phyloP scores from a whole-genome alignment of 2,797 vertebrate genomes.

The Streptopelia turtur region DNA sequence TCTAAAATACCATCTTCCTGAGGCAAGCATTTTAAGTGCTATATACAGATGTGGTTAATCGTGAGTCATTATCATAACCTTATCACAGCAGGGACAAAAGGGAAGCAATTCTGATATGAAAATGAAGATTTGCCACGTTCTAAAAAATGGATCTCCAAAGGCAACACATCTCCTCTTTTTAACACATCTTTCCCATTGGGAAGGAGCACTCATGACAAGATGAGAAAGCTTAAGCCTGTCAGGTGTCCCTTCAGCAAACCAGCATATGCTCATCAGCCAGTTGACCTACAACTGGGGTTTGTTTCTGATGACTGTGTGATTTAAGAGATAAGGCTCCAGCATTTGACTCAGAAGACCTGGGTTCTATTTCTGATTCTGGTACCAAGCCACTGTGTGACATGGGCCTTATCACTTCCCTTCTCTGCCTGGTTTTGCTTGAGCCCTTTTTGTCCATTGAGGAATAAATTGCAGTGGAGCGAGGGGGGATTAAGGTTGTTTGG shows the following conservation, averaged over 20 bases:
- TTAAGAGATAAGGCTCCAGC: background rate
- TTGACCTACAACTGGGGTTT: background rate
- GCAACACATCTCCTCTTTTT: background rate
- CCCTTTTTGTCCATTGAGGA: background rate
- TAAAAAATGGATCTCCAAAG: background rate
- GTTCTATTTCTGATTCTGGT: background rate
- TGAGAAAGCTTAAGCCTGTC: background rate
- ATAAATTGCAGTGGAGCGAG: background rate
- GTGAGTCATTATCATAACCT: background rate
- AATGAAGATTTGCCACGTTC: background rate
- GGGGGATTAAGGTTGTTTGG: background rate
- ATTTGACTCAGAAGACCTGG: background rate
- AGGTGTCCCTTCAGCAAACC: background rate
- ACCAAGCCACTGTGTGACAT: background rate
- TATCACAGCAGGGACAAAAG: background rate
- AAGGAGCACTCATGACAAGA: background rate
- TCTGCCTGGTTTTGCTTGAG: background rate
- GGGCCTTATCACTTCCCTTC: background rate
- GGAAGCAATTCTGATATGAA: background rate
- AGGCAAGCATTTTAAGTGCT: background rate
- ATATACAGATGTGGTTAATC: background rate
- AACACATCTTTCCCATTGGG: background rate
- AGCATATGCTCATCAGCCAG: background rate
- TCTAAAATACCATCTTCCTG: background rate
- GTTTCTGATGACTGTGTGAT: background rate